Conservation (phyloP, 64 coral and sea anemone genomes). For the Dendrophyllia cribrosa region DNA sequence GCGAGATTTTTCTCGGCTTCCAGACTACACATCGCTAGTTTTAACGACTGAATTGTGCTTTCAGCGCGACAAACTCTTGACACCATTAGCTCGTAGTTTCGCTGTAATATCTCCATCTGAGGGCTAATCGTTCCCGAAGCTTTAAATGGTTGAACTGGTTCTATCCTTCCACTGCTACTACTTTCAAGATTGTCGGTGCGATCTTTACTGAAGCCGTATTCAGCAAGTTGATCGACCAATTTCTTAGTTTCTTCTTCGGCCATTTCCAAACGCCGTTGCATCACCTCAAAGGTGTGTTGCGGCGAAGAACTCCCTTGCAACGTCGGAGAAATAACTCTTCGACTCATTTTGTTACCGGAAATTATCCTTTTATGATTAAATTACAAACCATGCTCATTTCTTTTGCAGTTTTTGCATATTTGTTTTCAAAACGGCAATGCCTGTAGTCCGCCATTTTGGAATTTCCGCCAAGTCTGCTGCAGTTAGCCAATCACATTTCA, state of each 20-base stretch:
- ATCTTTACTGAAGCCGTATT: conserved; percentile 92
- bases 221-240: conserved; percentile 85
- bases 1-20: conserved; percentile 88
- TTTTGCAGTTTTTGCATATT: conserved; percentile 48
- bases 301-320: conserved; percentile 68
- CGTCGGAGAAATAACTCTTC: conserved; percentile 82
- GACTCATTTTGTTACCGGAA: conserved; percentile 52
- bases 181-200: conserved; percentile 47
- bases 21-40: conserved; percentile 88
- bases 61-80: conserved; percentile 91
- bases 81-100: conserved; percentile 96
- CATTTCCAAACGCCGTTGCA: conserved; percentile 91
- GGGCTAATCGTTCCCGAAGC: conserved; percentile 36
- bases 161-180: conserved; percentile 54
- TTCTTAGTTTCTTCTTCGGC: conserved; percentile 98
- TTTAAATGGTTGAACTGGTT: conserved; percentile 90
- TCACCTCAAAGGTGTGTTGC: conserved; percentile 92
- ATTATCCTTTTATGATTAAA: conserved; percentile 3
- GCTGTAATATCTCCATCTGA: conserved; percentile 84
- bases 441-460: conserved; percentile 92
- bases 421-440: conserved; percentile 7
- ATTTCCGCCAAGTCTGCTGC: conserved; percentile 35
- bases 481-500: conserved; percentile 76
- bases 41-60: conserved; percentile 96
- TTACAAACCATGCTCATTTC: neutral